phyloP scores from a whole-genome alignment of 1,140 invertebrate genomes.

The Condylostylus longicornis region DNA sequence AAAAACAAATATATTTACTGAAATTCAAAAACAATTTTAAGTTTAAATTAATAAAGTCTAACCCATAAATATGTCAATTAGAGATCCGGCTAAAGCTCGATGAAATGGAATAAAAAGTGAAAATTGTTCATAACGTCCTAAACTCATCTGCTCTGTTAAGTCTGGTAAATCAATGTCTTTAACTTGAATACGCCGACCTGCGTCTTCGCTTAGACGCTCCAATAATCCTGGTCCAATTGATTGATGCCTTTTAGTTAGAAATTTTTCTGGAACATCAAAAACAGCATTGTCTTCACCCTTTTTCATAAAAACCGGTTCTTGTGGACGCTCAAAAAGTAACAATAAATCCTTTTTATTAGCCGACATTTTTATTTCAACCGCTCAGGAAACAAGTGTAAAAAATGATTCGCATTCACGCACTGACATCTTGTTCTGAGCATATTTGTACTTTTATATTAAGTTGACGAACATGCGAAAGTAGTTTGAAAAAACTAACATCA shows the following conservation, averaged over 20 bases:
- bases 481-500: no score
- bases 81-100: conserved; percentile 31
- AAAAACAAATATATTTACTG: neutral
- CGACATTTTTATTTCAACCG: no score
- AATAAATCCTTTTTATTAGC: conserved; percentile 19
- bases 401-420: no score
- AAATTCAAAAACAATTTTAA: neutral
- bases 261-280: conserved; percentile 9
- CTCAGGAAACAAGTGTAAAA: no score
- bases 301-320: conserved; percentile 48
- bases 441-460: no score
- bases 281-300: conserved; percentile 8
- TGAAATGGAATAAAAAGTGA: conserved; percentile 41
- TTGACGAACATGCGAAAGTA: no score
- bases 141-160: conserved; percentile 32
- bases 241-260: conserved; percentile 32
- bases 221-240: conserved; percentile 26
- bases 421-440: no score
- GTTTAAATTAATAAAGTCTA: conserved; percentile 4
- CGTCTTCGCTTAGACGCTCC: conserved; percentile 32
- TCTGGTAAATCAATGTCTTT: conserved; percentile 35
- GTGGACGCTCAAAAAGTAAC: conserved; percentile 50
- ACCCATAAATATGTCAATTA: conserved; percentile 40
- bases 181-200: conserved; percentile 30
- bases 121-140: conserved; percentile 36